Base-by-base conservation (phyloP, 2,113 vertebrate species). In the Spermophilus dauricus region DNA sequence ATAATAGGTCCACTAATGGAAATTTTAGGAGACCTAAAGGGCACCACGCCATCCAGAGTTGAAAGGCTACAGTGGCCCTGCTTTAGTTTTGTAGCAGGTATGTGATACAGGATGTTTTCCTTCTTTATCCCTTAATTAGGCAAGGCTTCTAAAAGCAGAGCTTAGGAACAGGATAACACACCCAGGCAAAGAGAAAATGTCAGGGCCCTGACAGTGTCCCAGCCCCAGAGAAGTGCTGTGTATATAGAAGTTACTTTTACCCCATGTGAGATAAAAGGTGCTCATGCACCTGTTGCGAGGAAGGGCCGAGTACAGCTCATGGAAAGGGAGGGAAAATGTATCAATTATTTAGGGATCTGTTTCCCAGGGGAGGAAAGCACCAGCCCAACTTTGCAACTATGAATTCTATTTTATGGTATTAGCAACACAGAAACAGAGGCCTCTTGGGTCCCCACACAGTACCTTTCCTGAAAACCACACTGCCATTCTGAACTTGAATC, bases 1-100 rank as follows among this genome's bases (percentile, higher is more conserved):
- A 86, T 2, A 56, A 42, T 69, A 37, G 93, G 69, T 82, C 51
- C 63, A 53, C 48, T 67, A 24, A 13, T n/a, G 24, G 32, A 63
- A 34, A 56, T 89, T 86, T 81, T 82, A 76, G 51, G 69, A 77
- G 58, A 24, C 86, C 58, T 39, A 1, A 30, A 76, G 69, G 48
- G 30, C 34, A 5, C 45, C 17, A 2, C 20, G 63, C 67, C n/a
- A 3, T 51, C 53, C 85, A 11, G 56, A 56, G 48, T 30, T 5
- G 53, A 69, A 65, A 42, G 76, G 30, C 77, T 5, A 2, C 3
- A 0, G 30, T 1, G 2, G 76, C 24, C 0, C 14, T 0, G 13
- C 53, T n/a, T 48, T 53, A 12, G 5, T 80, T 93, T 34, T 18
- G 0, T 14, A 24, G 76, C 12, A 0, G 84, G 63, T 0, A 0